Conservation (phyloP, 2,888 invertebrate genomes). For the Carabus problematicus region DNA sequence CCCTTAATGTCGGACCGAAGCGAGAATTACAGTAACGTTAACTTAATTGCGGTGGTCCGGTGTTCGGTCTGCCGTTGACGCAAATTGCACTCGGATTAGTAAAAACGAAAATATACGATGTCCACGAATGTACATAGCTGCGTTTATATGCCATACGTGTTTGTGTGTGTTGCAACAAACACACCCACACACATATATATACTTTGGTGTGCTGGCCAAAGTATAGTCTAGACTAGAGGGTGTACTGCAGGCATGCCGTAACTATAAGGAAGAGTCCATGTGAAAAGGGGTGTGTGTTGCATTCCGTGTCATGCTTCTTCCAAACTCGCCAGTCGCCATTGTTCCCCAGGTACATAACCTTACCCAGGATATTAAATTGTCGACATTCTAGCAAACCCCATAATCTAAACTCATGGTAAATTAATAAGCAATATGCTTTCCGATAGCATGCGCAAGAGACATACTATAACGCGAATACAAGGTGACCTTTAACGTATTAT, state of each 20-base stretch:
- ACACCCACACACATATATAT: no score
- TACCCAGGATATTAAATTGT: constrained; percentile 38
- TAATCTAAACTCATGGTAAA: no score
- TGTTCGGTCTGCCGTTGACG: constrained; percentile 47
- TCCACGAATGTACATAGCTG: constrained; percentile 1
- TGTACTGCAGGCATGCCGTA: neutral
- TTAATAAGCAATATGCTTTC: no score
- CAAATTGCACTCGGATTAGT: constrained; percentile 48
- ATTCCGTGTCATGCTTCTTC: constrained; percentile 28
- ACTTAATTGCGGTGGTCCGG: constrained; percentile 47
- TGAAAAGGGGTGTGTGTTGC: constrained; percentile 5
- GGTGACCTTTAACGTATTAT: no score
- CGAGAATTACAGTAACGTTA: constrained; percentile 49
- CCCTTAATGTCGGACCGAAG: constrained; percentile 51
- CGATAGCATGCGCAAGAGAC: no score
- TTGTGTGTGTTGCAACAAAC: no score
- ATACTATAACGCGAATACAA: no score
- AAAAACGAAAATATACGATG: constrained; percentile 45
- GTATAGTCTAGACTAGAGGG: neutral
- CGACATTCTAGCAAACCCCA: constrained; percentile 20
- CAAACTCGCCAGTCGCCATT: constrained; percentile 29
- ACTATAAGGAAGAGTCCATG: neutral
- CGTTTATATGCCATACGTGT: no score
- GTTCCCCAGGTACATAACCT: constrained; percentile 30
- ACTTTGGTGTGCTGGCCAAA: no score